Evolutionary conservation across 2,888 invertebrate genomes (phyloP), one percentile per base, ranked within the genome.

Genomic region (Phasia obesa): DNA sequence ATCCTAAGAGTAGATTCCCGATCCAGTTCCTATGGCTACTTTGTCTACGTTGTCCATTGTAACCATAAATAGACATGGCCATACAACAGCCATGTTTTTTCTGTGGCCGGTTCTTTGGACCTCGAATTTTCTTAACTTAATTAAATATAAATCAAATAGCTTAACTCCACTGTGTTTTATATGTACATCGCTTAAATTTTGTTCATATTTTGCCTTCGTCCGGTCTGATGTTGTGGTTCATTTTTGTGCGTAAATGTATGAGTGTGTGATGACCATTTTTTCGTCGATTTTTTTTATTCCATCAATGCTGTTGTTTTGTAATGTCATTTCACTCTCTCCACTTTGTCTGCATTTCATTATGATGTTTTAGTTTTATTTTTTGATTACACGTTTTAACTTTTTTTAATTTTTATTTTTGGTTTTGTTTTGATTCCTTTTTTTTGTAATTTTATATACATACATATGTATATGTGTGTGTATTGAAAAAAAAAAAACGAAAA

Each of bases 321-420:
- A 86, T 89, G 89, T 89, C 89, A 89, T 90, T 89, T 89, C 89
- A 88, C 90, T 89, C 89, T 88, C 89, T 88, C 90, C 81, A 84
- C 74, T 84, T 75, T 76, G 80, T 84, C 80, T 84, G 75, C 73
- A 55, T 59, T 71, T 70, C 75, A 64, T 79, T 60, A 67, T 73
- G 67, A 57, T 77, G 80, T 80, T 84, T 84, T 81, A 81, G 81
- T 84, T 84, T 84, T 81, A 77, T 81, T 85, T 83, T 86, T 87
- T 86, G 79, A 79, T 84, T 84, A 75, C 23, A 71, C 60, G 65
- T 81, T 69, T 78, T 71, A 65, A 27, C 81, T 67, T n/a, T n/a
- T 35, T 35, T 83, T 73, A 23, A 65, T 60, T 75, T 76, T 79
- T 86, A 85, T 78, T 80, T 79, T 85, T 79, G 64, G 75, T 64